Evolutionary conservation across 2,888 invertebrate species (phyloP).

Genomic region (Pachycephus smyrnensis): DNA sequence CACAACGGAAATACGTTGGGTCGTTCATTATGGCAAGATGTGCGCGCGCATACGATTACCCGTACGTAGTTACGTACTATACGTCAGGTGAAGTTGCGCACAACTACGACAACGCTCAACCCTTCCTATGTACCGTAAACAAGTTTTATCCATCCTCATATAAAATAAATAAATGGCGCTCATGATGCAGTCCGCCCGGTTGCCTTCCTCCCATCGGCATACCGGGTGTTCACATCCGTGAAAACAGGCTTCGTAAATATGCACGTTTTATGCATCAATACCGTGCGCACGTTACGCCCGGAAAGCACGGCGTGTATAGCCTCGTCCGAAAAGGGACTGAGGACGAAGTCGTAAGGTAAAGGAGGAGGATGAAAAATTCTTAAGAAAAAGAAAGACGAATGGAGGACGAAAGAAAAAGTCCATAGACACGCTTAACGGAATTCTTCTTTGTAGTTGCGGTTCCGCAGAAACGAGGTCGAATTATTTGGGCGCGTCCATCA

Average conservation of each 20-base stretch:
- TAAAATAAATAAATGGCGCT: conserved; percentile 62
- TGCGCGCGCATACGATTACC: background rate
- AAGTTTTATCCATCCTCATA: conserved; percentile 60
- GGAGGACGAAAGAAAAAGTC: background rate
- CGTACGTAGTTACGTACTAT: conserved; percentile 1
- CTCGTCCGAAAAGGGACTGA: background rate
- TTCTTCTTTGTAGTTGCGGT: background rate
- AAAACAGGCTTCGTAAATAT: conserved; percentile 64
- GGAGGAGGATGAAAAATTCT: background rate
- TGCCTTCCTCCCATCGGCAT: conserved; percentile 53
- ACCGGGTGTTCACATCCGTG: conserved; percentile 65
- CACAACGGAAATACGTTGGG: background rate
- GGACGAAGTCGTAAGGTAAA: background rate
- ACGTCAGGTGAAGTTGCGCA: background rate
- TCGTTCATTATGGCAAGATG: conserved; percentile 8
- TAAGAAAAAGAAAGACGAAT: background rate
- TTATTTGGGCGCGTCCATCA: background rate
- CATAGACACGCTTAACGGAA: background rate
- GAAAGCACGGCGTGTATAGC: background rate
- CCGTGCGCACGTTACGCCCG: conserved; percentile 23
- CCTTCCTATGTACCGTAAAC: conserved; percentile 48
- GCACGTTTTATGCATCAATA: conserved; percentile 63
- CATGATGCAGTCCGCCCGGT: conserved; percentile 50
- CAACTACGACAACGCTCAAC: conserved; percentile 9
- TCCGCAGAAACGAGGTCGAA: background rate